phyloP scores from a whole-genome alignment of 2,113 vertebrate species.

The Indicator indicator region DNA sequence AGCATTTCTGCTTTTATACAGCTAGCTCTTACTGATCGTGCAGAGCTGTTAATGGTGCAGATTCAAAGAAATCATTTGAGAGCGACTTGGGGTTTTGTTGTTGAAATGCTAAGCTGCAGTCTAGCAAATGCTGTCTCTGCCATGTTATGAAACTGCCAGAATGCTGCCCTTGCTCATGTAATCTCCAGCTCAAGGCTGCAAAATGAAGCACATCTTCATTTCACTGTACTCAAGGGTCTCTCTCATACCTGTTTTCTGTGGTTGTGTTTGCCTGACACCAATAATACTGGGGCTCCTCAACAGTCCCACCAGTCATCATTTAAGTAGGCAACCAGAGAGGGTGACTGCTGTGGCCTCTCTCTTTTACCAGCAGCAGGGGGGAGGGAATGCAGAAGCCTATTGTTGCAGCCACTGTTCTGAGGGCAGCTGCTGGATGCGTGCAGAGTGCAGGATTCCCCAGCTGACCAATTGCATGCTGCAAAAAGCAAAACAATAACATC shows the following conservation, averaged over 20 bases:
- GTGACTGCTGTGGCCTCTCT: neutral
- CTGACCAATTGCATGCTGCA: no score
- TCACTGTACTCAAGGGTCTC: neutral
- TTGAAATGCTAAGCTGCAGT: neutral
- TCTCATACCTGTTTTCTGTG: rapidly evolving
- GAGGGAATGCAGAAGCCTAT: neutral
- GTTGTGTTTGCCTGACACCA: neutral
- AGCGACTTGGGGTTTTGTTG: neutral
- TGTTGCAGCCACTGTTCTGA: no score
- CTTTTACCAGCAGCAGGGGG: neutral
- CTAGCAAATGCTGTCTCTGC: neutral
- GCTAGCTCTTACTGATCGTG: neutral
- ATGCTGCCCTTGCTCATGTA: neutral
- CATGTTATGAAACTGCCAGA: neutral
- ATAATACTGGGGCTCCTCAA: neutral
- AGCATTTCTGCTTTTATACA: neutral
- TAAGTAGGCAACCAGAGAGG: neutral
- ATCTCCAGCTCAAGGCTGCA: neutral
- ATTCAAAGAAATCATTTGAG: neutral
- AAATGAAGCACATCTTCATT: neutral
- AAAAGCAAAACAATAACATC: no score
- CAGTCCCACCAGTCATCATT: neutral
- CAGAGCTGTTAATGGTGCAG: neutral
- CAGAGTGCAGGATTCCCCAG: no score
- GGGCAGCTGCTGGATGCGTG: no score